Conservation (phyloP, 1,140 invertebrate genomes). For the Reticulitermes speratus region DNA sequence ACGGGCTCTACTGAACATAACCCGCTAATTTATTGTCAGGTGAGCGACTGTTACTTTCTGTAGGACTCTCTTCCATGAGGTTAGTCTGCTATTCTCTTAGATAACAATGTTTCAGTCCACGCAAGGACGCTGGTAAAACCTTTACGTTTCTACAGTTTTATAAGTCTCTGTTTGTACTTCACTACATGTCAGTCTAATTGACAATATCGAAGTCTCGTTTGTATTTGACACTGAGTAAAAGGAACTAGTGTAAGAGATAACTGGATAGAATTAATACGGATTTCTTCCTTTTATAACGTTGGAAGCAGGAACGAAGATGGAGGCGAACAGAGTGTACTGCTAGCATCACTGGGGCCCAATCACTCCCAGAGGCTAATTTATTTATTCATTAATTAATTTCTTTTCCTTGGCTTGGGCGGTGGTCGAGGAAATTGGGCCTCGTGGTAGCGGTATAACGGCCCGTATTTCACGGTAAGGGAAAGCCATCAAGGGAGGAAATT, state of each 20-base stretch:
- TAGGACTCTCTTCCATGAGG: too few relatives aligned
- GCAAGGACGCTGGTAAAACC: too few relatives aligned
- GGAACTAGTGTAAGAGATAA: neutral
- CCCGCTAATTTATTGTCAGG: too few relatives aligned
- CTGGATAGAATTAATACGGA: neutral
- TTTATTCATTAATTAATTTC: constrained; percentile 29
- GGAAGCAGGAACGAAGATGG: neutral
- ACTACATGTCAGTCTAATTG: too few relatives aligned
- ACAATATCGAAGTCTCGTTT: too few relatives aligned
- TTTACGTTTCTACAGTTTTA: too few relatives aligned
- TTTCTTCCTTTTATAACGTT: neutral
- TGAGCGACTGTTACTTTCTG: too few relatives aligned
- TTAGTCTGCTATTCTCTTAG: too few relatives aligned
- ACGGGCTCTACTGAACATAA: too few relatives aligned
- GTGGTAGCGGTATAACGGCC: neutral
- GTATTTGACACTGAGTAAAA: neutral
- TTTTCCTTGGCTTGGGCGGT: constrained; percentile 3
- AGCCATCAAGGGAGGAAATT: neutral
- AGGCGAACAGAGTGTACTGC: neutral
- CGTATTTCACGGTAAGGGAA: constrained; percentile 4
- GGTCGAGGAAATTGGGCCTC: neutral
- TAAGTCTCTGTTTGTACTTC: too few relatives aligned
- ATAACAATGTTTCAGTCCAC: too few relatives aligned
- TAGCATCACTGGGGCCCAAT: neutral
- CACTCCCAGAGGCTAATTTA: constrained; percentile 22